phyloP scores from a whole-genome alignment of 2,113 vertebrate genomes.

The Urocitellus parryii region DNA sequence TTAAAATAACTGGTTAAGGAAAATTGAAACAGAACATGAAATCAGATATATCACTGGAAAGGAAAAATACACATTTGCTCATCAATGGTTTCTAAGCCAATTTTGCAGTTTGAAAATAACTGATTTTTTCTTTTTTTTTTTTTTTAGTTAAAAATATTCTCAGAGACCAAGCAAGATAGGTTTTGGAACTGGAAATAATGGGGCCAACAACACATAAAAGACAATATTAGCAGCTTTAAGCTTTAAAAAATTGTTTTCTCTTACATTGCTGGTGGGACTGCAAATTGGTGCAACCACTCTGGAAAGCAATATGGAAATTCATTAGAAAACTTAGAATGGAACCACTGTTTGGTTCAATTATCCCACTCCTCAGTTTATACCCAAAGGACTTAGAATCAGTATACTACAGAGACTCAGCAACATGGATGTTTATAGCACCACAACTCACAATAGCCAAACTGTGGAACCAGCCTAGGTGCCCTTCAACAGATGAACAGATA shows the following conservation, averaged over 20 bases:
- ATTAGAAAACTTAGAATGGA: no score
- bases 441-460: no score
- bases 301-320: no score
- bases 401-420: no score
- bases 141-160: slow-evolving; percentile 31
- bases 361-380: no score
- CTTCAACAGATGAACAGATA: no score
- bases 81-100: neutral
- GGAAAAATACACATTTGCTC: neutral
- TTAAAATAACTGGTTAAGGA: neutral
- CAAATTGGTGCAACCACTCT: no score
- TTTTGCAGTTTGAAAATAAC: slow-evolving; percentile 15
- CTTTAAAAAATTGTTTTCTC: neutral
- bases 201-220: neutral
- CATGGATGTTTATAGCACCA: no score
- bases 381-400: no score
- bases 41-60: neutral
- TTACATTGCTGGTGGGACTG: no score
- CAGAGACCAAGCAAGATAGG: neutral
- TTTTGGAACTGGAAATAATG: neutral
- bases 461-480: no score
- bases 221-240: neutral
- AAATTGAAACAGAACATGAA: slow-evolving; percentile 3
- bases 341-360: no score
- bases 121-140: slow-evolving; percentile 34